A percentile compares a stretch with the other conserved stretches of the same genome.
These are phyloP conservation scores for Orientallactaga bullata DNA, from an alignment of 2,113 vertebrate species.

Conservation along the genomic window DNA sequence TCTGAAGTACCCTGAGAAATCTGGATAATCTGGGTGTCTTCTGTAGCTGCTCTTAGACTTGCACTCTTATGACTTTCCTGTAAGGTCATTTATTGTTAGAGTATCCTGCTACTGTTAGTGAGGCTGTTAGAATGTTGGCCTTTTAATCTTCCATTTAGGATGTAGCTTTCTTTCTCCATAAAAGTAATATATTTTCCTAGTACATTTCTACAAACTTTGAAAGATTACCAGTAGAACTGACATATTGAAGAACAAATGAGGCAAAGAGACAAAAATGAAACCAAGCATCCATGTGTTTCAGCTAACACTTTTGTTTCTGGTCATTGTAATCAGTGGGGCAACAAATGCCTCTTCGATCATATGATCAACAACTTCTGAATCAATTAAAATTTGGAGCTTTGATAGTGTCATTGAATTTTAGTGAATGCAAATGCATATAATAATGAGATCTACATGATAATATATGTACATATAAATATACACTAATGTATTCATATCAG, in stretches of 20 bases:
- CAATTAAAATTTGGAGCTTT: neutral
- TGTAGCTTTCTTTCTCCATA: neutral
- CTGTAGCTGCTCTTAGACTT: accelerated
- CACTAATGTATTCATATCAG: neutral
- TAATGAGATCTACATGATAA: neutral
- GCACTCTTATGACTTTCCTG: neutral
- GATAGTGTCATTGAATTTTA: neutral
- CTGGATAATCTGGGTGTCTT: neutral
- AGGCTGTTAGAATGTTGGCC: too few species aligned
- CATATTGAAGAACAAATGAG: neutral
- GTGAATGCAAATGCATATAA: neutral
- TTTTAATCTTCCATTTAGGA: neutral
- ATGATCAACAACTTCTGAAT: conserved; percentile 46
- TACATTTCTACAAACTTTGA: neutral
- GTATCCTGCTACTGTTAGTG: neutral
- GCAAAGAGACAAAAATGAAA: neutral
- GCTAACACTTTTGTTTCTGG: conserved; percentile 55
- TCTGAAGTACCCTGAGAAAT: too few species aligned
- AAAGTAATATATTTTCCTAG: neutral
- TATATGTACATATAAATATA: neutral
- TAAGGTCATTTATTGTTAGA: neutral
- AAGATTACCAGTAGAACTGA: conserved; percentile 59
- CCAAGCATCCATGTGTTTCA: conserved; percentile 33
- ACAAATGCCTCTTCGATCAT: conserved; percentile 52
- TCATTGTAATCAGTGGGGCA: conserved; percentile 57